Conservation (phyloP, 2,797 vertebrate species). For the Gorsachius magnificus region DNA sequence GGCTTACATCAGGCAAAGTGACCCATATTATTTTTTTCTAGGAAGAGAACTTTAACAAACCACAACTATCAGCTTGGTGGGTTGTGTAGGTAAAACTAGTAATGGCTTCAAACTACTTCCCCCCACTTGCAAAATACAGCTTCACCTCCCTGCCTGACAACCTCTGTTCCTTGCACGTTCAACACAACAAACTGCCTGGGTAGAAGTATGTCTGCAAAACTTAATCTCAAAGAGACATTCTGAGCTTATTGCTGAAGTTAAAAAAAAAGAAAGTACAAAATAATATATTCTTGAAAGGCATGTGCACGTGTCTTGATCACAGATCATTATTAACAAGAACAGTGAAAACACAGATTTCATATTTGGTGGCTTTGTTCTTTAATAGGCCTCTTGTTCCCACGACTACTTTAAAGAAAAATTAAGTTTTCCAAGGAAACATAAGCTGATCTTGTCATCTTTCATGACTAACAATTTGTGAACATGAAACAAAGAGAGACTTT, state of each 20-base stretch:
- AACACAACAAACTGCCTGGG: not conserved
- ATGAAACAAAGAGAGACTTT: conserved; percentile 74
- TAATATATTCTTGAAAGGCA: conserved; percentile 68
- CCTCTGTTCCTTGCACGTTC: not conserved
- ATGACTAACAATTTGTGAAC: conserved; percentile 72
- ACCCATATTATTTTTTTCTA: not conserved
- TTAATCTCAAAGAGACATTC: conserved; percentile 22
- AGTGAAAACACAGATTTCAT: conserved; percentile 56
- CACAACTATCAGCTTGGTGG: not conserved
- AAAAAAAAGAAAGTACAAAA: conserved; percentile 42
- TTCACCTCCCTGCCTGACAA: not conserved
- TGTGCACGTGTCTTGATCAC: conserved; percentile 60
- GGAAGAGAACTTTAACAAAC: not conserved
- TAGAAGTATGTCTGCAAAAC: not conserved
- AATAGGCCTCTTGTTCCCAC: conserved; percentile 70
- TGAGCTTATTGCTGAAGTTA: conserved; percentile 21
- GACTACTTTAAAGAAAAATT: conserved; percentile 68
- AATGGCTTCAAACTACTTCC: not conserved
- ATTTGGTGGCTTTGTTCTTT: conserved; percentile 72
- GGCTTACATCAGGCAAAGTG: not conserved
- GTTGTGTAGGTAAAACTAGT: not conserved
- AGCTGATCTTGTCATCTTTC: conserved; percentile 73
- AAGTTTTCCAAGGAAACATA: conserved; percentile 69
- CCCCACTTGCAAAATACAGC: not conserved
- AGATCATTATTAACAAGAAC: conserved; percentile 68